Base-by-base conservation (phyloP, 92 coral and sea anemone genomes). In the Phymanthus crucifer region DNA sequence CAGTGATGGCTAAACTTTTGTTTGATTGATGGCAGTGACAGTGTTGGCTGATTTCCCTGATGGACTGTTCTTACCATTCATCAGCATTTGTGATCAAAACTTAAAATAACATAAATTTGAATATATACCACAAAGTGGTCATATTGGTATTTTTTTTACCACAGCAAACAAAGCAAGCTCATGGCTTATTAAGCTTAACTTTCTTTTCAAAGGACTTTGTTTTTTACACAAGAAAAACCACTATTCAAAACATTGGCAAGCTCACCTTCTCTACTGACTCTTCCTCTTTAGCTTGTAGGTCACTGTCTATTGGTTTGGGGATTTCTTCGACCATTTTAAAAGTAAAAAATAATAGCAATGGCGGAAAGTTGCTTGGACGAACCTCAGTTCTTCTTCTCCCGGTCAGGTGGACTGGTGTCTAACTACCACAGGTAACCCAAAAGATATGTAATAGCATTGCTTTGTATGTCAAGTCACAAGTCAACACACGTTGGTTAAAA, bases 211-310 rank as follows among this genome's bases (percentile, higher is more conserved):
- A 54, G 4, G 24, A 54, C 27, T 9, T 0, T 21, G 64, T 54
- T 54, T 24, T 21, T 54, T 24, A 21, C 27, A 54, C 0, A 50
- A 50, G 4, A 21, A 14, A 43, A 43, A 10, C 1, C 48, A 7
- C 31, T 54, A 19, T 21, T 21, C 29, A 9, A 21, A 54, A 54
- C 27, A 24, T 8, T 54, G 27, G n/a, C 27, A 54, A 54, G 10
- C 26, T 54, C 64, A 54, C 64, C 64, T 54, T 29, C 27, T 54
- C 64, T 54, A 54, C 64, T 54, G 64, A 54, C 24, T 54, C 64
- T 54, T 54, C 64, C 24, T 54, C 64, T 54, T 54, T 54, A 54
- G 8, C 3, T 1, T 54, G 64, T 29, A 54, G 64, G 64, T 54
- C 26, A 54, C 4, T 21, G 0, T 54, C 64, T 54, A 54, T 54